Conservation (phyloP, 2,113 vertebrate genomes). For the Speoplatyrhinus poulsoni region DNA sequence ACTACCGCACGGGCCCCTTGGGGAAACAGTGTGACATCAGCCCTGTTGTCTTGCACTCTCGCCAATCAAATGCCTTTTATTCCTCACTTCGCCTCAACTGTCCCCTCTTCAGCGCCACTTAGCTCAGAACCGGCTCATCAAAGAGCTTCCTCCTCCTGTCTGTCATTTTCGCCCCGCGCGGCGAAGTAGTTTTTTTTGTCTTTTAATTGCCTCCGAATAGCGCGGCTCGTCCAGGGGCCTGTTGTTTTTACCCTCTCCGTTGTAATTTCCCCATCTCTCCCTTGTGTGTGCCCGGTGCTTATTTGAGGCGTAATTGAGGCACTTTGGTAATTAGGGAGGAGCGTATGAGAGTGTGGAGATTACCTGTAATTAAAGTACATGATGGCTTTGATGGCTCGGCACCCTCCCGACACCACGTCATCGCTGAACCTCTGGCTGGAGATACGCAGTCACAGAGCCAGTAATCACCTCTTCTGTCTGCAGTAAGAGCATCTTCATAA, state of each 20-base stretch:
- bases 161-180: conserved; percentile 64
- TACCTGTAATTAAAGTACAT: conserved; percentile 84
- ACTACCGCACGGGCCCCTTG: conserved; percentile 70
- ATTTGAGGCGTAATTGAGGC: conserved; percentile 77
- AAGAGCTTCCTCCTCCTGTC: conserved; percentile 47
- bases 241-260: conserved; percentile 71
- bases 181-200: conserved; percentile 67
- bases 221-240: conserved; percentile 53
- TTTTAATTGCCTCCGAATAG: conserved; percentile 72
- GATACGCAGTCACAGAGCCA: conserved; percentile 44
- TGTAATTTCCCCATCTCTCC: conserved; percentile 72
- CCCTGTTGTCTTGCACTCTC: conserved; percentile 35
- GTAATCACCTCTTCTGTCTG: conserved; percentile 47
- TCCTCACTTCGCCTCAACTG: conserved; percentile 55
- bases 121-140: conserved; percentile 61
- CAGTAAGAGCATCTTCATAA: conserved; percentile 7
- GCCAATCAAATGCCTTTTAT: conserved; percentile 70
- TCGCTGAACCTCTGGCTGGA: conserved; percentile 55
- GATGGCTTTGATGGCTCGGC: conserved; percentile 75
- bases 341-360: conserved; percentile 61
- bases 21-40: conserved; percentile 70
- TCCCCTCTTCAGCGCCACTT: conserved; percentile 67
- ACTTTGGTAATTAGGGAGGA: conserved; percentile 79
- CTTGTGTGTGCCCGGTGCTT: conserved; percentile 60
- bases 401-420: conserved; percentile 70